Base-by-base conservation (phyloP, 2,888 invertebrate genomes). In the Mechanitis messenoides region DNA sequence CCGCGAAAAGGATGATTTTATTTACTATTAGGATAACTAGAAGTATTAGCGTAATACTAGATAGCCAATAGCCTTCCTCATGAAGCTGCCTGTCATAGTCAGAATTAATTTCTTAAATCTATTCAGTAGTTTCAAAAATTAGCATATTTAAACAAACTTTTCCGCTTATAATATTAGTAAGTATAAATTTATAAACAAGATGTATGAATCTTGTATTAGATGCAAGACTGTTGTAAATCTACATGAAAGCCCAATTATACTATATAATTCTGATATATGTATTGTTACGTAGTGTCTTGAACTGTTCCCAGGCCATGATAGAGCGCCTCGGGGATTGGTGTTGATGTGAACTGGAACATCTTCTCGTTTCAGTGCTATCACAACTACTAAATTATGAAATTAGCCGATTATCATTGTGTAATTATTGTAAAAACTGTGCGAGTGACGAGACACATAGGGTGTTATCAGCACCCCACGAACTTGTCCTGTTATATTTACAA, bases 311-410 rank as follows among this genome's bases (percentile, higher is more conserved):
- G 9, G 31, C 56, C 59, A 58, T 55, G 65, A 59, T 60, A 65
- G 20, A 56, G 58, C 38, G 57, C 67, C 67, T 60, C 68, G 70
- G 72, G 75, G 69, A 59, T 63, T 65, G 66, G 62, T 69, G 73
- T 50, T 61, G 61, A 72, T 71, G 72, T 72, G 69, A 72, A 73
- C 61, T 60, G 65, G 68, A 65, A 72, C 68, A 70, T 73, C 61
- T 59, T 55, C 50, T 74, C 73, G 59, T 65, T 54, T 60, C 59
- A 59, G 45, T 20, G 56, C 50, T 60, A 76, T 75, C 60, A 73
- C 70, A 68, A 68, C 72, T 72, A 74, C 75, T 42, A 42, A 9
- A 42, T 9, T 20, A 20, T 20, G 20, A 20, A 20, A 20, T 20
- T 20, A 20, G 20, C 20, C 20, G 20, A 20, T 20, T 20, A 20